phyloP scores from a whole-genome alignment of 2,113 vertebrate genomes.

The Pyxicephalus adspersus region DNA sequence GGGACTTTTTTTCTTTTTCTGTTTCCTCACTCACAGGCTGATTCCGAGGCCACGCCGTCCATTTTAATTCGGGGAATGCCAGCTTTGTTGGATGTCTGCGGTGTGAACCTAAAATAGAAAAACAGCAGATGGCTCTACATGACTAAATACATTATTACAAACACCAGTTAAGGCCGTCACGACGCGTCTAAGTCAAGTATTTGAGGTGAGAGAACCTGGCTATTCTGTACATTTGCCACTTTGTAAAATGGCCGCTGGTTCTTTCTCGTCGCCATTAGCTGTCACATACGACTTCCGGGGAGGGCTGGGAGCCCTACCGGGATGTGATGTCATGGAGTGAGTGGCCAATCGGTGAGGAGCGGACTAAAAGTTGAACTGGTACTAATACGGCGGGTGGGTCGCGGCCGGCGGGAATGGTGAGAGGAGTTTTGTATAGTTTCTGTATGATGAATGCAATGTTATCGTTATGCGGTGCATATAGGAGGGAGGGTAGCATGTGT shows the following conservation, averaged over 20 bases:
- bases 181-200: not conserved
- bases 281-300: not conserved
- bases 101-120: not conserved
- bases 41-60: not conserved
- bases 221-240: not conserved
- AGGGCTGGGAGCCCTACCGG: not conserved
- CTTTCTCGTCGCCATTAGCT: not conserved
- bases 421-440: not conserved
- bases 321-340: not conserved
- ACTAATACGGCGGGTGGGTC: not conserved
- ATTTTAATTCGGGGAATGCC: not conserved
- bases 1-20: not conserved
- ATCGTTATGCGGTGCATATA: too few species aligned
- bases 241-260: not conserved
- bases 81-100: too few species aligned
- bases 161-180: too few species aligned
- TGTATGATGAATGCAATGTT: too few species aligned
- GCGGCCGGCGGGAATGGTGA: conserved; percentile 30
- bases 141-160: too few species aligned
- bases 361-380: not conserved
- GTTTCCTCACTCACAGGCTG: conserved; percentile 7
- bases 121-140: not conserved
- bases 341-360: not conserved
- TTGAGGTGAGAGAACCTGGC: not conserved
- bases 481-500: too few species aligned